A percentile compares a stretch with the other conserved stretches of the same genome.
These are phyloP conservation scores for Drosophila kurseongensis DNA, from an alignment of 1,140 invertebrate species.

Conservation along the genomic window DNA sequence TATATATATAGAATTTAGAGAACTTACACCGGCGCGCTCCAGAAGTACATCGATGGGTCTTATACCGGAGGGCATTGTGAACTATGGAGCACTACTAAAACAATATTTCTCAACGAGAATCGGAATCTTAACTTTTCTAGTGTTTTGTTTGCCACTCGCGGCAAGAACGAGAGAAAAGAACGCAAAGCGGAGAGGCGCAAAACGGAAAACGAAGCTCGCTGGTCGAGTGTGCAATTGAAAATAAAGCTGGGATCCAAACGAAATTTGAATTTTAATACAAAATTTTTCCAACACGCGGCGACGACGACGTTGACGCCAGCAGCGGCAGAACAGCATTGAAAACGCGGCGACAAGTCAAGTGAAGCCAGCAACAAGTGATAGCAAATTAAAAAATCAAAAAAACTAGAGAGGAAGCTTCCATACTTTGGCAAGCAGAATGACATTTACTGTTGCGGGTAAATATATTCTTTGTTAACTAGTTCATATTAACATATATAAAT, in stretches of 20 bases:
- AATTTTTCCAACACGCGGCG: conserved; percentile 64
- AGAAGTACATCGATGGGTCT: conserved; percentile 79
- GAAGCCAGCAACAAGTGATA: conserved; percentile 74
- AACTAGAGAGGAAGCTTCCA: not conserved
- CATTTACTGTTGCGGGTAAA: too few relatives aligned
- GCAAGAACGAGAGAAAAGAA: conserved; percentile 24
- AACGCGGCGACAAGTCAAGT: conserved; percentile 55
- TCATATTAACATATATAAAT: too few relatives aligned
- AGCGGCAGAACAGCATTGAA: conserved; percentile 22
- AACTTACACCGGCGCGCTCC: conserved; percentile 81
- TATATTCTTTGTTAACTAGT: too few relatives aligned
- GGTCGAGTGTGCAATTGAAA: conserved; percentile 76
- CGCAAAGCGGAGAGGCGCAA: conserved; percentile 14
- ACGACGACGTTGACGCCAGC: conserved; percentile 19
- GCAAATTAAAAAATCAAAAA: conserved; percentile 31
- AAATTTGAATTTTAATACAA: conserved; percentile 80
- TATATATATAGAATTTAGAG: conserved; percentile 33
- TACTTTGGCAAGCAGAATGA: too few relatives aligned
- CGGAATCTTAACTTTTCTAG: conserved; percentile 15
- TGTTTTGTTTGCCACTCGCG: conserved; percentile 28
- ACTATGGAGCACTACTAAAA: conserved; percentile 16
- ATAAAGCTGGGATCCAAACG: conserved; percentile 70
- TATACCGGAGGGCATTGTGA: conserved; percentile 67
- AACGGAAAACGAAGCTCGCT: conserved; percentile 52
- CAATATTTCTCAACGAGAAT: conserved; percentile 20